Conservation (phyloP, 2,888 invertebrate genomes). For the Exocentrus adspersus region DNA sequence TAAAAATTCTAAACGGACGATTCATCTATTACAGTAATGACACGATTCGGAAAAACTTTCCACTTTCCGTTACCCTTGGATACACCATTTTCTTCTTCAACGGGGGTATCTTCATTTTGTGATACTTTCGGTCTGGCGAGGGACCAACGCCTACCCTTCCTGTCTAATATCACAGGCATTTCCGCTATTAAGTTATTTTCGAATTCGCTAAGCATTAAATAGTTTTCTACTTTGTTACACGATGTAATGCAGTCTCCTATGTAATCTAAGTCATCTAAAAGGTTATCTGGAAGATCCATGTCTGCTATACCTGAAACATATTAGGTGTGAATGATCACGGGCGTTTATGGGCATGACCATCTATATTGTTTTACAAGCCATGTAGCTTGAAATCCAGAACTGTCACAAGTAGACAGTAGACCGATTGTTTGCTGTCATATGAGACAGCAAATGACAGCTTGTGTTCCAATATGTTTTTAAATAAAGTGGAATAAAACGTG, state of each 20-base stretch:
- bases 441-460: too few species aligned
- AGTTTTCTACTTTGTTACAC: conserved; percentile 88
- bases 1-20: conserved; percentile 67
- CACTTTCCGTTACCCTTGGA: conserved; percentile 58
- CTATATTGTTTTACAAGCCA: too few species aligned
- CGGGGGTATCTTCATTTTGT: conserved; percentile 63
- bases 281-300: conserved; percentile 82
- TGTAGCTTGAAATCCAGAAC: too few species aligned
- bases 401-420: too few species aligned
- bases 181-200: conserved; percentile 86
- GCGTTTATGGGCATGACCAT: too few species aligned
- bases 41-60: conserved; percentile 68
- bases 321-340: too few species aligned
- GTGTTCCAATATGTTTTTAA: too few species aligned
- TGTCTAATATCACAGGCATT: conserved; percentile 77
- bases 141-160: conserved; percentile 78
- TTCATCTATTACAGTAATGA: conserved; percentile 83
- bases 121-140: conserved; percentile 68
- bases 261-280: conserved; percentile 81
- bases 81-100: conserved; percentile 66
- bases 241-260: conserved; percentile 86
- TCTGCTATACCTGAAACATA: conserved; percentile 73
- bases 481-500: too few species aligned
- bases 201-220: conserved; percentile 86
- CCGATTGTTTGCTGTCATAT: too few species aligned